Base-by-base conservation (phyloP, 2,797 vertebrate species). In the Acropternis orthonyx region DNA sequence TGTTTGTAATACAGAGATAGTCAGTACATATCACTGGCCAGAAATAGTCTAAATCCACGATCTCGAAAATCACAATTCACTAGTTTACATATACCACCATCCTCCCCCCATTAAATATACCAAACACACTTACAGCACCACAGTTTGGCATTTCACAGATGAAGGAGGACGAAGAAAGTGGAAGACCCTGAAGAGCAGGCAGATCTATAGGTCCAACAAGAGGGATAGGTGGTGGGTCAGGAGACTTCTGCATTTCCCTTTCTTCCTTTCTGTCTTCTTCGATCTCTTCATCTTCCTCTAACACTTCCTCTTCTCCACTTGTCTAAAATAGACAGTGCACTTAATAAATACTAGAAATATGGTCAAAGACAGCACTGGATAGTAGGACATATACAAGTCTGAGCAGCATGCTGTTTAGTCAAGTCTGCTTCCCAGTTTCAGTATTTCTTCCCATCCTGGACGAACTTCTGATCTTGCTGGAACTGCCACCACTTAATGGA, bases 81-180 rank as follows among this genome's bases (percentile, higher is more conserved):
- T 72, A 14, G 23, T 61, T 73, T 24, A 61, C 22, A 55, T 2
- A 34, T 5, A 72, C 30, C 22, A 32, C 46, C 46, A 14, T 20
- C 27, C 24, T 32, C 19, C 19, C 7, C 14, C 34, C 4, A 5
- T 32, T 85, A 78, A 86, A 69, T 74, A 68, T 20, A 81, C 7
- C 14, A 63, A 83, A 67, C 54, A 82, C 74, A 98, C 98, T 74
- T 98, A 98, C 98, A 95, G 98, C 98, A 2, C 98, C 98, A 39
- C 98, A 98, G 95, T 98, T 98, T 77, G 98, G 98, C 97, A 98
- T 98, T 97, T 98, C 98, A 97, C 98, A 98, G 91, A 98, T 96
- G 96, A 98, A 98, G 72, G 97, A 97, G 85, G 97, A 95, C 0
- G 94, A 97, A 61, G 98, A 97, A 71, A 97, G 97, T 48, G 96